Evolutionary conservation across 2,797 vertebrate species (phyloP), one percentile per base, ranked within the genome.

Genomic region (Acanthurus tractus): DNA sequence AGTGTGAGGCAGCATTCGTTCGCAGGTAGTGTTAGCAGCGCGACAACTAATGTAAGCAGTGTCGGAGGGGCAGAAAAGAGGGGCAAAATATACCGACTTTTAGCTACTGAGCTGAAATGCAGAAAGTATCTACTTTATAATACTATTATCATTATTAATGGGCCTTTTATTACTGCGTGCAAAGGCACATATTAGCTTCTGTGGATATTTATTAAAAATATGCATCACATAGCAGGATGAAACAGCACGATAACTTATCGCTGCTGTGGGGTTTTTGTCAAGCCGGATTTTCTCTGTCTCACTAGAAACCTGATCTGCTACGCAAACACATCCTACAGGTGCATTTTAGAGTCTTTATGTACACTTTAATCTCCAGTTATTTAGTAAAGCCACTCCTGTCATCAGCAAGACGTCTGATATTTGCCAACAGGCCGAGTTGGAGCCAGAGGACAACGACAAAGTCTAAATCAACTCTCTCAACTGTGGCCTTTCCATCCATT

Each of bases 1-100:
- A 81, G 85, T 87, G 86, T 89, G 89, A 90, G 82, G 82, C 86
- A 70, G 84, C 79, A 55, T 80, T 92, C 73, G 55, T 82, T 89
- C 18, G 44, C 79, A 90, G 83, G 82, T 86, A 78, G 88, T 76
- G 63, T 82, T 77, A 87, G 74, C 49, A 63, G 74, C 44, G 1
- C 53, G 59, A 74, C 74, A 75, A 66, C 68, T 70, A 69, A 61
- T 61, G 29, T 34, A 34, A 34, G 29, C 29, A 7, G 29, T 34
- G 29, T 34, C 29, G 7, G 29, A 34, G 29, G 29, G 29, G 29
- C 5, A 34, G 29, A 34, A 29, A 34, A 34, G 29, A 34, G 29
- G 29, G 29, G 29, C 6, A 34, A 34, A 34, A 6, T 52, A 62
- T 62, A 55, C 36, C 17, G 2, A 22, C 25, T 58, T 45, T 48